phyloP scores from a whole-genome alignment of 2,113 vertebrate species.

The Archocentrus centrarchus region DNA sequence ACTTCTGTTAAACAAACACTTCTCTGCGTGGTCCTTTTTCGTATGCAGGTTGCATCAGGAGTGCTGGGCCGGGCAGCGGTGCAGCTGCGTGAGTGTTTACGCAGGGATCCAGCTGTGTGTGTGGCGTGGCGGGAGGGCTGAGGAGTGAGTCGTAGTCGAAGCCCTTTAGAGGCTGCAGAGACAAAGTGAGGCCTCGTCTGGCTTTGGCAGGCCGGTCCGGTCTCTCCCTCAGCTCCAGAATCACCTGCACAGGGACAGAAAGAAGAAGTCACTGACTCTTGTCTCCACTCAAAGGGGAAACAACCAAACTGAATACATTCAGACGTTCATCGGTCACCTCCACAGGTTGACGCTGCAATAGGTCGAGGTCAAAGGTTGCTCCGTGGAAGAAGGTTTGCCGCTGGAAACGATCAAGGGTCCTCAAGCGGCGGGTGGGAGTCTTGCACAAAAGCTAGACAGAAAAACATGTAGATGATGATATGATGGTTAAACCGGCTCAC shows the following conservation, averaged over 20 bases:
- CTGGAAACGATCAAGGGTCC: constrained; percentile 89
- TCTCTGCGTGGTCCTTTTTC: constrained; percentile 63
- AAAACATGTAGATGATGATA: background rate
- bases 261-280: background rate
- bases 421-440: constrained; percentile 85
- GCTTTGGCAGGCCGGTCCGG: constrained; percentile 77
- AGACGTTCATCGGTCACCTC: constrained; percentile 58
- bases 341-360: constrained; percentile 90
- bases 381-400: constrained; percentile 91
- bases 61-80: constrained; percentile 41
- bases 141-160: constrained; percentile 88
- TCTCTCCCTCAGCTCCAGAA: constrained; percentile 79
- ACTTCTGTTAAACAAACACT: constrained; percentile 70
- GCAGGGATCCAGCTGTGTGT: constrained; percentile 45
- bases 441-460: constrained; percentile 89
- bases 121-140: constrained; percentile 57
- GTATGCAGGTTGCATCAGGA: constrained; percentile 45
- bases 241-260: constrained; percentile 61
- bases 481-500: background rate
- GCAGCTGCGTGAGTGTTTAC: constrained; percentile 1
- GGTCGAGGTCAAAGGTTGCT: constrained; percentile 87
- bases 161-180: constrained; percentile 79
- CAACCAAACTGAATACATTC: background rate
- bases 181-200: constrained; percentile 77
- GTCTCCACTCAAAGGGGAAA: background rate